Evolutionary conservation across 2,113 vertebrate genomes (phyloP), one percentile per base, ranked within the genome.

Genomic region (Nibea coibor): DNA sequence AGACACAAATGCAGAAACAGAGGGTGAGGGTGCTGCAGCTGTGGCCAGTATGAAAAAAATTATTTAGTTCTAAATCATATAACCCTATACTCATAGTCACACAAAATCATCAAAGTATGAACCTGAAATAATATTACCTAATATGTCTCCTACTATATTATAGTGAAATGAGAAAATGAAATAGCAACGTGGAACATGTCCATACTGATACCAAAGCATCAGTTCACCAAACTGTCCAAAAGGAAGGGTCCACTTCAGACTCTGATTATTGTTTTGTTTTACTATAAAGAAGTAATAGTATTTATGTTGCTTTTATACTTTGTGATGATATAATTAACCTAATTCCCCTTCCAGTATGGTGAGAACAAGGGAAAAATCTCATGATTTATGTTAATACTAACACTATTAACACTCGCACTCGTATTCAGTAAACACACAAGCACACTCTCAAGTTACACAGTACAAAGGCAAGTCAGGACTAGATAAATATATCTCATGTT

Each of bases 381-480:
- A 7, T 10, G 0, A 42, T 43, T 20, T 42, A 61, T 22, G 24
- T 56, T 14, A 10, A 71, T 42, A 11, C 16, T 31, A 31, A 31
- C 31, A 31, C 31, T 31, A 31, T 31, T 31, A 31, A 16, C 5
- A 43, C 10, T 35, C n/a, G 2, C 22, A 2, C 10, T 19, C 39
- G 16, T 42, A 31, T 69, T 16, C 10, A 43, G 19, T n/a, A 58
- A 45, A 39, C 24, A 35, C 67, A 24, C 24, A 31, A 11, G 26
- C 19, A 35, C 4, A 67, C 14, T 5, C 5, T 24, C 20, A 45
- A 62, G 58, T 15, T 17, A 50, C 48, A 0, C 35, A 35, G 10
- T 39, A 19, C 4, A 47, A 3, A 8, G 64, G 28, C 75, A 82
- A 76, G 67, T 82, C 6, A 0, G 22, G 62, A 79, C 43, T 15